Percentiles rank a stretch among this genome's conserved stretches.
Evolutionary conservation across 2,113 vertebrate genomes (phyloP).

Genomic region (Paradoxurus hermaphroditus): DNA sequence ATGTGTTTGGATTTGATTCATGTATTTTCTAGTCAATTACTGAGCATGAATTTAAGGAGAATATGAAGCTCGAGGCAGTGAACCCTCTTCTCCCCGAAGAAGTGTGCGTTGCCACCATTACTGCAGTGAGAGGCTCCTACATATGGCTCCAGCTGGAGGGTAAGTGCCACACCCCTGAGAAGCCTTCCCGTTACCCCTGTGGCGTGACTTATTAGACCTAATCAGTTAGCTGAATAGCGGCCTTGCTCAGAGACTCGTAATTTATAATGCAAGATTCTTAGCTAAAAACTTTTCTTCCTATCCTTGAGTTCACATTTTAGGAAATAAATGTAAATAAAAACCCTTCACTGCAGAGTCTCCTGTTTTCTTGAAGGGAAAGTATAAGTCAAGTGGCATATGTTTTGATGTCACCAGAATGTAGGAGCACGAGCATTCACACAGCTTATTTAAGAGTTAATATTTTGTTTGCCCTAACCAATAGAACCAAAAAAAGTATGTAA

Average conservation of each 20-base stretch:
- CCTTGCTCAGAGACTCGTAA: background rate
- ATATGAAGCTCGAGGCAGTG: slow-evolving; percentile 97
- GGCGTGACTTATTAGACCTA: background rate
- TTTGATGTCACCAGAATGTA: background rate
- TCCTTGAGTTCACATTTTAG: slow-evolving; percentile 40
- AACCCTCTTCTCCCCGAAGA: slow-evolving; percentile 94
- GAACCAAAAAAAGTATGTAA: background rate
- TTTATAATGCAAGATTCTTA: background rate
- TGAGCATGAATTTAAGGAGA: slow-evolving; percentile 94
- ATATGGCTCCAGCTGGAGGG: slow-evolving; percentile 96
- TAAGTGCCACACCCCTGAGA: slow-evolving; percentile 66
- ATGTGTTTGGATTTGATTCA: slow-evolving; percentile 16
- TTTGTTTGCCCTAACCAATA: background rate
- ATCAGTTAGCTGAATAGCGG: background rate
- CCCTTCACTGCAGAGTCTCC: background rate
- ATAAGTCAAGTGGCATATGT: background rate
- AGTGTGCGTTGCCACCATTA: slow-evolving; percentile 94
- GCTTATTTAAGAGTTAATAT: background rate
- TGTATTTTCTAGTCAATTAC: slow-evolving; percentile 84
- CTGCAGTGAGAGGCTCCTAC: slow-evolving; percentile 92
- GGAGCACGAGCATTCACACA: background rate
- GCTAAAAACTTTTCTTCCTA: background rate
- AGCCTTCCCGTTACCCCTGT: background rate
- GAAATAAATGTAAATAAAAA: slow-evolving; percentile 28
- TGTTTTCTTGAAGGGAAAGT: slow-evolving; percentile 28